phyloP scores from a whole-genome alignment of 2,888 invertebrate genomes.

The Branchellion lobata region DNA sequence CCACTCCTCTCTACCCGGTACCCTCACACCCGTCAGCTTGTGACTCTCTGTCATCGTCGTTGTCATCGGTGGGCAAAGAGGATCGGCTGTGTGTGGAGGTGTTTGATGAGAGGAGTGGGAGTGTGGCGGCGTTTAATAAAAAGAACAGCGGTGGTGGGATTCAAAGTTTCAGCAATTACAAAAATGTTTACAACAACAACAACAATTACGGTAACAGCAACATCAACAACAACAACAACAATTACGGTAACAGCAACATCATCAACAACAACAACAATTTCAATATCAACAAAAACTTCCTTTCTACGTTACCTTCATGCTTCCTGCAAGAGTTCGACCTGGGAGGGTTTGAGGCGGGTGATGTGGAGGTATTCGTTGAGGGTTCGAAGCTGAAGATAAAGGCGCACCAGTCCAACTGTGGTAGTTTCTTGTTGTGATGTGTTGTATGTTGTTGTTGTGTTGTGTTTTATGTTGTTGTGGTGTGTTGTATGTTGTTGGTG shows the following conservation, averaged over 20 bases:
- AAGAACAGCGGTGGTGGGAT: not conserved
- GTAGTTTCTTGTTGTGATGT: not conserved
- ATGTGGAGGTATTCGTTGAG: not conserved
- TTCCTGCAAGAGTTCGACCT: constrained; percentile 34
- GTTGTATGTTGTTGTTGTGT: too few relatives aligned
- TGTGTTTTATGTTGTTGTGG: too few relatives aligned
- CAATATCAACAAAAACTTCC: not conserved
- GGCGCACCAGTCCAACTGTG: not conserved
- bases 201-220: not conserved
- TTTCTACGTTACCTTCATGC: not conserved
- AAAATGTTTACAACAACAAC: not conserved
- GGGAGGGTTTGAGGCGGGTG: not conserved
- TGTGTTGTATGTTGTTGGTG: too few relatives aligned
- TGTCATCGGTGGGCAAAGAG: too few relatives aligned
- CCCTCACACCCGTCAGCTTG: too few relatives aligned
- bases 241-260: not conserved
- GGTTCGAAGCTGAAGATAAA: constrained; percentile 9
- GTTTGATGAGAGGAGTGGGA: not conserved
- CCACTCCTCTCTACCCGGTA: too few relatives aligned
- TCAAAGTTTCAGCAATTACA: too few relatives aligned
- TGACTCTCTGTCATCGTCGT: too few relatives aligned
- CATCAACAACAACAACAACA: constrained; percentile 22
- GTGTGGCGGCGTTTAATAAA: not conserved
- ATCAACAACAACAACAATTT: constrained; percentile 1
- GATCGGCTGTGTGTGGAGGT: too few relatives aligned